These are phyloP conservation scores for Neodontobutis hainanensis DNA, from an alignment of 2,113 vertebrate genomes.

Conservation along the genomic window DNA sequence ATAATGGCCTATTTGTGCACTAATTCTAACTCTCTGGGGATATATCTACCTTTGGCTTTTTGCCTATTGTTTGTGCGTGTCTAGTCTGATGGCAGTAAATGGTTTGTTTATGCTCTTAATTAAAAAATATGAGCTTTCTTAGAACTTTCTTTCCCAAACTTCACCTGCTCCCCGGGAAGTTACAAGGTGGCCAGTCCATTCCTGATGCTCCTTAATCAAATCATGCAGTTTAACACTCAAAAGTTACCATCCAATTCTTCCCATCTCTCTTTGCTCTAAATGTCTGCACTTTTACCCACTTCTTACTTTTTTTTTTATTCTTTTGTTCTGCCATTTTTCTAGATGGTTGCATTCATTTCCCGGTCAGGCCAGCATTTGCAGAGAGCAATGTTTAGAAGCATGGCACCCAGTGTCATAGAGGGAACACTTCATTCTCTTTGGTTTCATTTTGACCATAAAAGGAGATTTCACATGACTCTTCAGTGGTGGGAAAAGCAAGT, in stretches of 20 bases:
- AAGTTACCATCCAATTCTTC: slow-evolving; percentile 51
- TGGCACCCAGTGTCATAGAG: slow-evolving; percentile 11
- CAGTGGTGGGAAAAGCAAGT: slow-evolving; percentile 27
- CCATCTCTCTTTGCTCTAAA: slow-evolving; percentile 15
- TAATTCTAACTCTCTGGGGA: neutral
- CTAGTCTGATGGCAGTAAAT: no score
- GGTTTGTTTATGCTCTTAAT: no score
- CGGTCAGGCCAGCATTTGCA: slow-evolving; percentile 1
- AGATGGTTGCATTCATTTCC: slow-evolving; percentile 11
- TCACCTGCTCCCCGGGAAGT: no score
- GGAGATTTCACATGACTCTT: slow-evolving; percentile 46
- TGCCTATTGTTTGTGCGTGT: no score
- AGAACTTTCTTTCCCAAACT: no score
- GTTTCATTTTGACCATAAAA: slow-evolving; percentile 46
- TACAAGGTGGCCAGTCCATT: slow-evolving; percentile 37
- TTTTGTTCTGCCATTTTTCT: neutral
- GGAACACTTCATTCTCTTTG: slow-evolving; percentile 32
- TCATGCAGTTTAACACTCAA: slow-evolving; percentile 61
- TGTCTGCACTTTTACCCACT: slow-evolving; percentile 6
- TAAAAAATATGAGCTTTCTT: no score
- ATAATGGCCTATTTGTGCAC: neutral
- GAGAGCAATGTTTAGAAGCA: slow-evolving; percentile 23
- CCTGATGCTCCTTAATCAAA: slow-evolving; percentile 57
- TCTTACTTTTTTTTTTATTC: neutral
- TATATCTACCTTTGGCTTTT: neutral